phyloP scores from a whole-genome alignment of 2,113 vertebrate genomes.

The Actenoides lindsayi region DNA sequence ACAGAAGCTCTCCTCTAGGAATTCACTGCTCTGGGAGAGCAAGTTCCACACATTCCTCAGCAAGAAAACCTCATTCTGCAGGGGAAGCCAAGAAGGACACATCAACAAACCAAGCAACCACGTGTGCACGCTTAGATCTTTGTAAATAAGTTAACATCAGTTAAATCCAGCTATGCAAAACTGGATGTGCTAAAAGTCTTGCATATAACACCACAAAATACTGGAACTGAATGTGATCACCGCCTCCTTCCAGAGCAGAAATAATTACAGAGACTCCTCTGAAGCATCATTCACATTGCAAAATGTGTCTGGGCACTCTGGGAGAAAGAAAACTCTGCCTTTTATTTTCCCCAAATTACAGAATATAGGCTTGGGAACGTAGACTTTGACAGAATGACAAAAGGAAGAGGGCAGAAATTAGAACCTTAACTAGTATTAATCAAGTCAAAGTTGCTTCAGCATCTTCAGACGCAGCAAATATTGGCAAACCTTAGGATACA shows the following conservation, averaged over 20 bases:
- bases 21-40: background rate
- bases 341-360: background rate
- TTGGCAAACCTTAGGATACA: background rate
- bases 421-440: background rate
- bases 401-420: background rate
- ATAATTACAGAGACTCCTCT: background rate
- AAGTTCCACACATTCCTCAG: conserved; percentile 62
- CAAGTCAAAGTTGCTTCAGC: background rate
- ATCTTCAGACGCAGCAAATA: background rate
- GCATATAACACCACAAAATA: background rate
- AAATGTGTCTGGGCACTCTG: background rate
- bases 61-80: conserved; percentile 34
- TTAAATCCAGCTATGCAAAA: background rate
- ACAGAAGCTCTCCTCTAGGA: conserved; percentile 62
- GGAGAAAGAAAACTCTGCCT: background rate
- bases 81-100: conserved; percentile 48
- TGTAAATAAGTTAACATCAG: conserved; percentile 3
- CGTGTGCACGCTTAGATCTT: conserved; percentile 31
- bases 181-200: background rate
- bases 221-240: background rate
- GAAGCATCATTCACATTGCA: background rate
- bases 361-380: background rate
- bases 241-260: background rate
- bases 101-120: background rate
- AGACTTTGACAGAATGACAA: background rate